Conservation (phyloP, 2,113 vertebrate genomes). For the Aepyceros melampus region DNA sequence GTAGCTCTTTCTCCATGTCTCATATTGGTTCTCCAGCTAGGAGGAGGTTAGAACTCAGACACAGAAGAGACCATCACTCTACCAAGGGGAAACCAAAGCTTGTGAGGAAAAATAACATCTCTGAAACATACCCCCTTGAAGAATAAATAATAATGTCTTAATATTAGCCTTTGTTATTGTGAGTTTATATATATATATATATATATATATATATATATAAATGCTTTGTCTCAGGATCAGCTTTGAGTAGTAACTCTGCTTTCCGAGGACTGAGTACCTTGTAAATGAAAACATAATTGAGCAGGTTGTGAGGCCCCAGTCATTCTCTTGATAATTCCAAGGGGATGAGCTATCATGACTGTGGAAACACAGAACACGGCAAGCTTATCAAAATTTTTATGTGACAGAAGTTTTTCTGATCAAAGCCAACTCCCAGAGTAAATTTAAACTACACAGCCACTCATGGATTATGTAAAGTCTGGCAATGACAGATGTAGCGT, state of each 20-base stretch:
- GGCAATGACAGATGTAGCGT: background rate
- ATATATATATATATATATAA: background rate
- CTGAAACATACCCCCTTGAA: background rate
- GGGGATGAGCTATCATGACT: background rate
- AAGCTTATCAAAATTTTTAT: conserved; percentile 43
- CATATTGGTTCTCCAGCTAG: background rate
- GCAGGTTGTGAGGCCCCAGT: conserved; percentile 26
- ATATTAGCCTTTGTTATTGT: background rate
- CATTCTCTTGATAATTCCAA: background rate
- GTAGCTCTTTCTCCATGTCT: background rate
- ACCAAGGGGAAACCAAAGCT: background rate
- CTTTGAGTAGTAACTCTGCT: conserved; percentile 10
- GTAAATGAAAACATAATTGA: conserved; percentile 32
- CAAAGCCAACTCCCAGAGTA: conserved; percentile 52
- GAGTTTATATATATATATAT: background rate
- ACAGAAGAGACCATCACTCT: background rate
- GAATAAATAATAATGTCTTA: background rate
- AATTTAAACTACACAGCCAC: background rate
- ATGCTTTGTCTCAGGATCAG: background rate
- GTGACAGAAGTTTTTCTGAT: conserved; percentile 53
- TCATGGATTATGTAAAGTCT: background rate
- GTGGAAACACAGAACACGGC: background rate
- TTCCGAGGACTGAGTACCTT: conserved; percentile 19
- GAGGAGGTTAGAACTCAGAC: background rate
- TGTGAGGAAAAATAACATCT: background rate